A percentile compares a stretch with the other conserved stretches of the same genome.
These are phyloP conservation scores for Apodemia hepburni DNA, from an alignment of 2,888 invertebrate species.

Conservation along the genomic window DNA sequence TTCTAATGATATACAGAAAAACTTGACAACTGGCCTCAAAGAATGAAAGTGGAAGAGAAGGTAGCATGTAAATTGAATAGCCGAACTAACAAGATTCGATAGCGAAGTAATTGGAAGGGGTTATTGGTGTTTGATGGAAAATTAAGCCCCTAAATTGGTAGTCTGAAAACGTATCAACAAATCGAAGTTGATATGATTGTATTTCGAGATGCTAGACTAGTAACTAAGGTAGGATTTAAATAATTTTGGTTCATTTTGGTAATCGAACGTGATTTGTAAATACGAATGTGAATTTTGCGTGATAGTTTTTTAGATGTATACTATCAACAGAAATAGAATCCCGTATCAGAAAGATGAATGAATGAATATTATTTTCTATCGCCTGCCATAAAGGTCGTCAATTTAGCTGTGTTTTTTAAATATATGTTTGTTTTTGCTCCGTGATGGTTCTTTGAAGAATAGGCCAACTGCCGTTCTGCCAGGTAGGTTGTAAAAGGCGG, in stretches of 20 bases:
- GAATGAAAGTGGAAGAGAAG: not conserved
- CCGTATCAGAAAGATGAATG: not conserved
- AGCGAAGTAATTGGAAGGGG: slow-evolving; percentile 19
- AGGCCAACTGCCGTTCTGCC: too few species aligned
- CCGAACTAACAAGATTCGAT: slow-evolving; percentile 19
- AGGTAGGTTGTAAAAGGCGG: too few species aligned
- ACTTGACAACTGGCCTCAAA: not conserved
- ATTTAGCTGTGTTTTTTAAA: too few species aligned
- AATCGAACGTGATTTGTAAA: not conserved
- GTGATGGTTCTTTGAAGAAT: too few species aligned
- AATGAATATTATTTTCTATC: too few species aligned
- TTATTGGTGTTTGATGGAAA: slow-evolving; percentile 20
- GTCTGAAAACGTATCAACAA: slow-evolving; percentile 13
- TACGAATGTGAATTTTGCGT: not conserved
- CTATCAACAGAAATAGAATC: not conserved
- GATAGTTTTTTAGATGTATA: not conserved
- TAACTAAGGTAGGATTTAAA: not conserved
- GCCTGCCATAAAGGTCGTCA: too few species aligned
- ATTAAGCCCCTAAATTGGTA: slow-evolving; percentile 16
- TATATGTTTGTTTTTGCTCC: too few species aligned
- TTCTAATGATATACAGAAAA: not conserved
- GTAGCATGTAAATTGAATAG: slow-evolving; percentile 21
- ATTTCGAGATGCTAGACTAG: not conserved
- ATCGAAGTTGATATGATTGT: slow-evolving; percentile 4
- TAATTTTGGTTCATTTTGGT: not conserved